These are phyloP conservation scores for Sorex maritimensis DNA, from an alignment of 2,797 vertebrate species.

Conservation along the genomic window DNA sequence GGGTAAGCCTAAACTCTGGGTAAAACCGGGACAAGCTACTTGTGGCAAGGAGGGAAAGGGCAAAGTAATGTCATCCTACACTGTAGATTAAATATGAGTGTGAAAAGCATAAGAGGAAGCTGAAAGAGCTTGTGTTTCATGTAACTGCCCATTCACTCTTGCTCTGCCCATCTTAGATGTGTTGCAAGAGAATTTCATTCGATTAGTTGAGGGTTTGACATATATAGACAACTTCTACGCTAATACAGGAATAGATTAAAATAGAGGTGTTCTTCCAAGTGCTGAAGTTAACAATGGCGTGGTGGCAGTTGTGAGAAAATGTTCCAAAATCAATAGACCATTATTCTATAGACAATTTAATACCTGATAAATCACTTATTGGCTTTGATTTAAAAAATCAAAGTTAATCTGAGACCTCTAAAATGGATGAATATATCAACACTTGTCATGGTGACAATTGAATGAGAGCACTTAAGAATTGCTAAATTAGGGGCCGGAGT, in stretches of 20 bases:
- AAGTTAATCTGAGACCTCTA: neutral
- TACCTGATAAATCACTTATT: neutral
- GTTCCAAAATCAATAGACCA: neutral
- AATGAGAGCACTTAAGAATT: neutral
- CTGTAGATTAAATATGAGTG: neutral
- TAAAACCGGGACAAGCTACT: no score
- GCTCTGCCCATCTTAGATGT: neutral
- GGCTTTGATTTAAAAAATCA: neutral
- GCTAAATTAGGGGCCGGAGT: no score
- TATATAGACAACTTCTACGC: neutral
- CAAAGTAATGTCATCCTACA: no score
- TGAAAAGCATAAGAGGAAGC: neutral
- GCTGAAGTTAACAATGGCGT: neutral
- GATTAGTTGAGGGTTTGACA: neutral
- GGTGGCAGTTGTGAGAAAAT: no score
- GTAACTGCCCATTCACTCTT: neutral
- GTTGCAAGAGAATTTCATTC: neutral
- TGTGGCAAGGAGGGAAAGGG: no score
- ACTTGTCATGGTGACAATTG: neutral
- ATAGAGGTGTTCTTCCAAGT: neutral
- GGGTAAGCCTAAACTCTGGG: no score
- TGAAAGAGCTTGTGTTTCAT: neutral
- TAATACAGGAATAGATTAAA: neutral
- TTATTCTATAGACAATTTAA: neutral
- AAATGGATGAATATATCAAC: neutral